Evolutionary conservation across 2,888 invertebrate species (phyloP).

Genomic region (Seladonia tumulorum): DNA sequence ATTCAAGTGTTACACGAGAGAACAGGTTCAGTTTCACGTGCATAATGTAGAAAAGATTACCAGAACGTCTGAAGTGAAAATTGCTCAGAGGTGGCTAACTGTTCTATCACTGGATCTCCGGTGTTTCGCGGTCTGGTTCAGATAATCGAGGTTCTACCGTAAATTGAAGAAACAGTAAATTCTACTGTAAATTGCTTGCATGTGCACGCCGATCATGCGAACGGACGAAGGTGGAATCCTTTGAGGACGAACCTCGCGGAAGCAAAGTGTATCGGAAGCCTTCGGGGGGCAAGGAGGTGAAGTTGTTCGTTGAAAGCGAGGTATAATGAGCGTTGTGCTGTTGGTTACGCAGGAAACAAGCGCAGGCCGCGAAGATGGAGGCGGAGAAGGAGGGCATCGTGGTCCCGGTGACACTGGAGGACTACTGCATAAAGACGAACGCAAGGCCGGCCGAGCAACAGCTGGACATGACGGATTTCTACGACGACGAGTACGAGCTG

Average conservation of each 20-base stretch:
- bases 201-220: neutral
- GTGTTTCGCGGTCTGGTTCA: too few species aligned
- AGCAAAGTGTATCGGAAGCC: neutral
- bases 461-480: constrained; percentile 97
- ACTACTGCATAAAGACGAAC: constrained; percentile 98
- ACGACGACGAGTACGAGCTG: constrained; percentile 97
- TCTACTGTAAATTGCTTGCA: neutral
- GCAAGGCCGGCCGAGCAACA: constrained; percentile 93
- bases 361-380: constrained; percentile 96
- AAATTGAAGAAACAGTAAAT: too few species aligned
- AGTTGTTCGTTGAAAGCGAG: neutral
- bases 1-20: too few species aligned
- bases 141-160: too few species aligned
- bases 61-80: too few species aligned
- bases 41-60: too few species aligned
- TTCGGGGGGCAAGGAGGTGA: neutral
- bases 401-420: constrained; percentile 98
- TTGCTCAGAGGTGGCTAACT: too few species aligned
- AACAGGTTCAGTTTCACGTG: too few species aligned
- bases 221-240: neutral
- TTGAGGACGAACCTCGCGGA: neutral
- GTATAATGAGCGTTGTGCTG: neutral
- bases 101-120: too few species aligned
- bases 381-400: constrained; percentile 98
- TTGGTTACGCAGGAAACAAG: constrained; percentile 93